A percentile compares a stretch with the other conserved stretches of the same genome.
These are phyloP conservation scores for Heptranchias perlo DNA, from an alignment of 2,113 vertebrate species.

Conservation along the genomic window DNA sequence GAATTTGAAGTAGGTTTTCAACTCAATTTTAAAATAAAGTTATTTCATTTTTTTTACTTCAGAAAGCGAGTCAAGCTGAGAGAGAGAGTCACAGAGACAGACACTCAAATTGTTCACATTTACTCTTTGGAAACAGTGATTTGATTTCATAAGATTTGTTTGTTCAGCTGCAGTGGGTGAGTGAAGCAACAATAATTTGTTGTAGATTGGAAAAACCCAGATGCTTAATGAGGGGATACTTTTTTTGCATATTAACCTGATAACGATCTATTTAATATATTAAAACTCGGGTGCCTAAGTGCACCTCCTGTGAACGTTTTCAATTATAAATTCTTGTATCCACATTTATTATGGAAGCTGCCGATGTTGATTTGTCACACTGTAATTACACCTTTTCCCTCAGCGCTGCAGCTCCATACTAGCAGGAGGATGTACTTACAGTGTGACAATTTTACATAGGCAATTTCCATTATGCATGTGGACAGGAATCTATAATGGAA, in stretches of 20 bases:
- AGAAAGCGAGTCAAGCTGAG: constrained; percentile 25
- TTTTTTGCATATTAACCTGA: not conserved
- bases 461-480: not conserved
- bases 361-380: not conserved
- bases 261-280: not conserved
- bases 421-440: not conserved
- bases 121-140: constrained; percentile 4
- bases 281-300: not conserved
- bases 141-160: constrained; percentile 12
- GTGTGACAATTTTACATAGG: not conserved
- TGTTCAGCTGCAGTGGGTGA: not conserved
- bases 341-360: not conserved
- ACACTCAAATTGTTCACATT: constrained; percentile 6
- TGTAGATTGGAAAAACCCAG: not conserved
- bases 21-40: not conserved
- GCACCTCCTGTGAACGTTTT: not conserved
- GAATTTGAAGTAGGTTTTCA: not conserved
- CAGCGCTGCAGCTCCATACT: not conserved
- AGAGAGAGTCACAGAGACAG: not conserved
- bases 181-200: not conserved
- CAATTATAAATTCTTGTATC: not conserved
- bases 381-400: not conserved
- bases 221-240: not conserved
- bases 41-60: not conserved
- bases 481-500: not conserved